Conservation (phyloP, 2,113 vertebrate genomes). For the Excalfactoria chinensis region DNA sequence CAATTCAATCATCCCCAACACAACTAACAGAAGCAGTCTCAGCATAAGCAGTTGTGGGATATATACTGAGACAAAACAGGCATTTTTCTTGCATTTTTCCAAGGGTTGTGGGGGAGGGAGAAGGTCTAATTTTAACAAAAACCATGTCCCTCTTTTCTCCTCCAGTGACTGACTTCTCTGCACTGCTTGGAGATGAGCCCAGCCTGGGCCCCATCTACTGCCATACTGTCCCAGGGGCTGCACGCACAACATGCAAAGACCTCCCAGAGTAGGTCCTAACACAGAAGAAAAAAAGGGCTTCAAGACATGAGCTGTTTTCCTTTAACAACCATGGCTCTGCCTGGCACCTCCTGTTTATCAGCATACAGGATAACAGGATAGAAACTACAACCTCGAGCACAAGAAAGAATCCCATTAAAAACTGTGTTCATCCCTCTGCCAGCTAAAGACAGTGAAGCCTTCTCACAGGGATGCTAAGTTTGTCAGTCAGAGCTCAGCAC, state of each 20-base stretch:
- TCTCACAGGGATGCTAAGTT: background rate
- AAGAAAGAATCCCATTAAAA: background rate
- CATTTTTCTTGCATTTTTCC: background rate
- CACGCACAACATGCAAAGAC: background rate
- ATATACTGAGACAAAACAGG: background rate
- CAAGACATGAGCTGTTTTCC: background rate
- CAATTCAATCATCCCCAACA: background rate
- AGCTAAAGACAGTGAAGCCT: background rate
- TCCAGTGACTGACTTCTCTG: background rate
- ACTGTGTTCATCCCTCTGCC: background rate
- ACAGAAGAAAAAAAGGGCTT: background rate
- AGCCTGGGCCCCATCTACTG: background rate
- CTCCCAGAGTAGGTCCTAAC: background rate
- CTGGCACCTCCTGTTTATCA: background rate
- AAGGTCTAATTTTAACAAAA: background rate
- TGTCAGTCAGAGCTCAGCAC: accelerated
- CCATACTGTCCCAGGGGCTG: background rate
- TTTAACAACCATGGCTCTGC: accelerated
- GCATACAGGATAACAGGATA: background rate
- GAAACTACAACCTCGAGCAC: background rate
- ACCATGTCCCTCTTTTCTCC: background rate
- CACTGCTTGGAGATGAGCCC: background rate
- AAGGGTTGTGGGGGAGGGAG: background rate
- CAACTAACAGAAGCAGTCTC: background rate
- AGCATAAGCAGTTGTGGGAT: background rate